Percentiles rank a stretch among this genome's conserved stretches.
phyloP scores from a whole-genome alignment of 1,140 invertebrate species.

The Archegozetes longisetosus region DNA sequence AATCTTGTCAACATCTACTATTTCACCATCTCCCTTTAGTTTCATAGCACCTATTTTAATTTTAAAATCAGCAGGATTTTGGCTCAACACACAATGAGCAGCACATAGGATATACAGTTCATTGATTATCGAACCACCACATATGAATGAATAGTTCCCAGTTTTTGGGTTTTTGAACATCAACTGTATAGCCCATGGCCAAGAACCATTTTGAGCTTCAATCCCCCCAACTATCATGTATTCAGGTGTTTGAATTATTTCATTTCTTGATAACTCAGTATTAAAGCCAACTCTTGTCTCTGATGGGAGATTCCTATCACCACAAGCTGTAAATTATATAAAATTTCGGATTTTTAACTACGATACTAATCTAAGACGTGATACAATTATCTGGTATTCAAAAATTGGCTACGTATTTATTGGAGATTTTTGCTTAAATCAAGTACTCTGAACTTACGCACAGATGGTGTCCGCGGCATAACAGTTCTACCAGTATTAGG shows the following conservation, averaged over 20 bases:
- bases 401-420: too few species aligned
- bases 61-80: background rate
- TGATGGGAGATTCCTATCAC: too few species aligned
- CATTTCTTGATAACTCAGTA: too few species aligned
- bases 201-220: constrained; percentile 17
- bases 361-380: too few species aligned
- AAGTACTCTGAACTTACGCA: background rate
- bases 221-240: constrained; percentile 22
- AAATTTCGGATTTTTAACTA: too few species aligned
- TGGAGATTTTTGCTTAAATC: too few species aligned
- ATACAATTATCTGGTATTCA: too few species aligned
- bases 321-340: too few species aligned
- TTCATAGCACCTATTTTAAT: constrained; percentile 14
- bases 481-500: too few species aligned
- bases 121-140: constrained; percentile 43
- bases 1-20: constrained; percentile 9
- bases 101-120: constrained; percentile 41
- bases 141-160: constrained; percentile 26
- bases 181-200: constrained; percentile 21
- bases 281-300: too few species aligned
- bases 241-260: too few species aligned
- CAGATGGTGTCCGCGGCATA: too few species aligned
- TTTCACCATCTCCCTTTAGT: background rate
- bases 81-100: constrained; percentile 38
- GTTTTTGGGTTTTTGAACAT: background rate